Evolutionary conservation across 1,140 invertebrate species (phyloP).

Genomic region (Trichogramma pretiosum): DNA sequence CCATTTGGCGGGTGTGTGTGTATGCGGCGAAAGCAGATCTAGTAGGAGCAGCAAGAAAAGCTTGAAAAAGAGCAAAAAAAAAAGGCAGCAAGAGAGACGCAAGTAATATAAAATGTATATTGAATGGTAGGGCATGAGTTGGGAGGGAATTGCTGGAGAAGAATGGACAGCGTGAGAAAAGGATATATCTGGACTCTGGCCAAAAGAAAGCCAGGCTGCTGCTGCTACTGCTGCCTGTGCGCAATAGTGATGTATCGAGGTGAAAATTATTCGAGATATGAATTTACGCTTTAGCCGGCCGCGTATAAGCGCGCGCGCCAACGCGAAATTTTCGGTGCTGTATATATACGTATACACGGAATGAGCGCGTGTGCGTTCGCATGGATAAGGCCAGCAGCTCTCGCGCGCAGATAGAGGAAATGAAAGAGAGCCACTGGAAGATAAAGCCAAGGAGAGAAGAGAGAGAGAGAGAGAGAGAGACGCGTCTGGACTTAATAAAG

Average conservation of each 20-base stretch:
- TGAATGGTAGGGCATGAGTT: not conserved
- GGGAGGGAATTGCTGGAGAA: not conserved
- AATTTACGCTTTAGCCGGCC: slow-evolving; percentile 7
- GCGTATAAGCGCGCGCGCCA: not conserved
- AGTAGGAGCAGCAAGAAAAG: slow-evolving; percentile 8
- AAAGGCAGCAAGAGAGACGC: not conserved
- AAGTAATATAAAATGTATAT: slow-evolving; percentile 13
- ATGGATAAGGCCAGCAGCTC: too few species aligned
- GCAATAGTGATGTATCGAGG: not conserved
- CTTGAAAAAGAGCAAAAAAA: slow-evolving; percentile 5
- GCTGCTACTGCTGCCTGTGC: slow-evolving; percentile 12
- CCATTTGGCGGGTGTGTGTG: slow-evolving; percentile 14
- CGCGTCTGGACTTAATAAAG: slow-evolving; percentile 15
- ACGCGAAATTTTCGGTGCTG: not conserved
- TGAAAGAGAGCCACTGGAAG: not conserved
- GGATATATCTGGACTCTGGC: slow-evolving; percentile 1
- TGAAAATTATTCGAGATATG: slow-evolving; percentile 18
- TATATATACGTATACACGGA: slow-evolving; percentile 1
- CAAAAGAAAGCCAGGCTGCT: too few species aligned
- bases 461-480: slow-evolving; percentile 12
- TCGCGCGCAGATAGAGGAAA: not conserved
- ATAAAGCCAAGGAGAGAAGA: slow-evolving; percentile 8
- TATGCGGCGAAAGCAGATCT: not conserved
- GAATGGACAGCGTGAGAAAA: not conserved
- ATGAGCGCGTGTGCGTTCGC: too few species aligned